Conservation (phyloP, 2,888 invertebrate genomes). For the Callyntrura sp. region DNA sequence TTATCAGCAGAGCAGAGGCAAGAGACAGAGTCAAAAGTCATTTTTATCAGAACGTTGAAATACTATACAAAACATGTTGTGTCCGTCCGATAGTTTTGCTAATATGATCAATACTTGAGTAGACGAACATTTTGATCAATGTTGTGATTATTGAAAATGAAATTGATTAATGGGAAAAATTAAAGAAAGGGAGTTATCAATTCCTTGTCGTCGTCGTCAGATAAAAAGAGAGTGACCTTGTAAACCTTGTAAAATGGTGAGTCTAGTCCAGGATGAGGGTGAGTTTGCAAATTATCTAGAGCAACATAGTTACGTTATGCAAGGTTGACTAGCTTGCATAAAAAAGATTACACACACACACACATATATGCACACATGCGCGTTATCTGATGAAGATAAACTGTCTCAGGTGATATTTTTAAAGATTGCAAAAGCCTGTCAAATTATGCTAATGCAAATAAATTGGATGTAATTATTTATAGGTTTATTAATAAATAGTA, state of each 20-base stretch:
- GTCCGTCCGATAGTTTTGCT: slow-evolving; percentile 7
- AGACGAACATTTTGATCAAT: slow-evolving; percentile 10
- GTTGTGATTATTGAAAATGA: slow-evolving; percentile 39
- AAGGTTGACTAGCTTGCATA: too few relatives aligned
- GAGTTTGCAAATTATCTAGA: slow-evolving; percentile 11
- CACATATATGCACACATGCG: too few relatives aligned
- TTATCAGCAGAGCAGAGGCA: background rate
- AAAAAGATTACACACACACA: too few relatives aligned
- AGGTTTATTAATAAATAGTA: too few relatives aligned
- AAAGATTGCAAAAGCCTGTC: background rate
- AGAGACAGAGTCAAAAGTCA: too few relatives aligned
- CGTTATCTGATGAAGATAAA: background rate
- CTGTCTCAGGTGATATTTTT: background rate
- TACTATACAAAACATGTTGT: background rate
- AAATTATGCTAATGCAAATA: too few relatives aligned
- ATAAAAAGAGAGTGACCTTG: slow-evolving; percentile 34
- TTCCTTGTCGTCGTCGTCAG: slow-evolving; percentile 2
- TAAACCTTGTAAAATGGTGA: background rate
- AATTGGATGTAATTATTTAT: too few relatives aligned
- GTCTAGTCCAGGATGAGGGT: slow-evolving; percentile 20
- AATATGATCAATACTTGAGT: slow-evolving; percentile 5
- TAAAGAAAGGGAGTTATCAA: slow-evolving; percentile 20
- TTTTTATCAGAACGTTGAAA: too few relatives aligned
- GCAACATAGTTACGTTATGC: background rate
- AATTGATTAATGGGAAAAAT: slow-evolving; percentile 43